phyloP scores from a whole-genome alignment of 2,797 vertebrate species.

The Sebastes elongatus region DNA sequence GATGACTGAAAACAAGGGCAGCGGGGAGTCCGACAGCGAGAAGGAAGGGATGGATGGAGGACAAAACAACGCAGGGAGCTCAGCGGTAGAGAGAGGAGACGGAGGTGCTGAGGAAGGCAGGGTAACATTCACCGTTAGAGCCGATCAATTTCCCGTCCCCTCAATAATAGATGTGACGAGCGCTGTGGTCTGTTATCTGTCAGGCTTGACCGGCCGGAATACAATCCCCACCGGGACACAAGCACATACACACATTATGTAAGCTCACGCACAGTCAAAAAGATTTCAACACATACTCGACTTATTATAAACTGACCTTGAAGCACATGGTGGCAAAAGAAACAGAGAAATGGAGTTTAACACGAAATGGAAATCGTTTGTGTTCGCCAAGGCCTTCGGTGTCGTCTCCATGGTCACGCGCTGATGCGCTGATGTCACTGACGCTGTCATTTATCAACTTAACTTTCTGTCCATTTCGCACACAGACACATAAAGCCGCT shows the following conservation, averaged over 20 bases:
- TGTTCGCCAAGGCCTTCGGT: conserved; percentile 19
- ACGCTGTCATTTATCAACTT: conserved; percentile 44
- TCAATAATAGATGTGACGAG: conserved; percentile 83
- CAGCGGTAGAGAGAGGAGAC: conserved; percentile 24
- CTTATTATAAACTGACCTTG: conserved; percentile 39
- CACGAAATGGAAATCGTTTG: conserved; percentile 29
- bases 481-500: conserved; percentile 14
- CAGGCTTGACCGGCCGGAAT: conserved; percentile 70
- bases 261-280: not conserved
- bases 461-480: conserved; percentile 31
- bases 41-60: conserved; percentile 15
- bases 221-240: conserved; percentile 67
- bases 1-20: conserved; percentile 44
- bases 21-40: conserved; percentile 4
- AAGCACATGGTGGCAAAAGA: conserved; percentile 4
- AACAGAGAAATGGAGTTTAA: conserved; percentile 32
- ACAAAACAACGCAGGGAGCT: conserved; percentile 29
- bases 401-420: conserved; percentile 35
- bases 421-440: conserved; percentile 22
- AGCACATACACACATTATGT: not conserved
- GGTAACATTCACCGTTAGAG: conserved; percentile 63
- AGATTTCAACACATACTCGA: conserved; percentile 1
- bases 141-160: conserved; percentile 76
- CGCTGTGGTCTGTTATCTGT: conserved; percentile 71
- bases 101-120: conserved; percentile 33